A percentile compares a stretch with the other conserved stretches of the same genome.
These are phyloP conservation scores for Poeciliopsis turrubarensis DNA, from an alignment of 2,113 vertebrate genomes.

Conservation along the genomic window DNA sequence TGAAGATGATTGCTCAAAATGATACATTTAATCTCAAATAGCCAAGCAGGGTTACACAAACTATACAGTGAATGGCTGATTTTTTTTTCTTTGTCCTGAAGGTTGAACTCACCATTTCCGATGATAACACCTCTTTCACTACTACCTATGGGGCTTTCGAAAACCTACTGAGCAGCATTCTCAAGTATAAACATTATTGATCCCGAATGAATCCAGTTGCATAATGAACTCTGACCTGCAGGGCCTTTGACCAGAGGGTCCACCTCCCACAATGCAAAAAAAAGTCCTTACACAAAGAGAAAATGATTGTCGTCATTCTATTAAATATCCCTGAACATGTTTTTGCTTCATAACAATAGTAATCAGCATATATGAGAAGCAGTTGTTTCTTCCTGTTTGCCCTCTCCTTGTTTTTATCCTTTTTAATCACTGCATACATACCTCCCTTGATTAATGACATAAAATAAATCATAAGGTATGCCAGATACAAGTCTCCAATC, in stretches of 20 bases:
- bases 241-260: background rate
- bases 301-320: no score
- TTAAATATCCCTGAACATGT: no score
- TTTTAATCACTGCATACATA: conserved; percentile 46
- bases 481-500: conserved; percentile 69
- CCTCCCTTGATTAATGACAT: conserved; percentile 63
- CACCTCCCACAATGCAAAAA: no score
- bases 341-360: conserved; percentile 28
- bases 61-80: no score
- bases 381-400: conserved; percentile 5
- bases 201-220: background rate
- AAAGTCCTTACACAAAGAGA: no score
- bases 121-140: background rate
- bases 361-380: conserved; percentile 53
- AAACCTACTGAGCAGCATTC: background rate
- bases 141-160: background rate
- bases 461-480: conserved; percentile 56
- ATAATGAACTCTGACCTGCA: background rate
- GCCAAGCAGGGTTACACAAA: background rate
- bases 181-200: background rate
- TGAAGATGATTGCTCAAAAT: conserved; percentile 49
- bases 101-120: background rate
- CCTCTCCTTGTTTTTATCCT: conserved; percentile 12
- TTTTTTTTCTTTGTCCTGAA: background rate
- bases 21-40: background rate